Evolutionary conservation across 2,113 vertebrate genomes (phyloP), one percentile per base, ranked within the genome.

Genomic region (Phalacrocorax carbo): DNA sequence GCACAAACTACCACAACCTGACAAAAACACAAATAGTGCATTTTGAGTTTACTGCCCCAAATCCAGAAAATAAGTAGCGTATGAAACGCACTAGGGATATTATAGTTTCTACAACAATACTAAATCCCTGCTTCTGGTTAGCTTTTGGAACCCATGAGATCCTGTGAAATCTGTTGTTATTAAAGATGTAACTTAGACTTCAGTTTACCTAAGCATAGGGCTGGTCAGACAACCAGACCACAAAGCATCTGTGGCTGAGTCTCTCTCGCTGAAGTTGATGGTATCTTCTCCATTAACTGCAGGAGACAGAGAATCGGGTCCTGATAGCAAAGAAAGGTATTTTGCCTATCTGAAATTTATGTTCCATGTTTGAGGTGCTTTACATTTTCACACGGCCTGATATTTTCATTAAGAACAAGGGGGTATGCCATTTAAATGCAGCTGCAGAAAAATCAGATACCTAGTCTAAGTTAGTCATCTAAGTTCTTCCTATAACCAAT

Each of bases 251-350:
- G 20, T 46, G 49, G 14, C 14, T 57, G 44, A 34, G 23, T 38
- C 40, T 46, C 44, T 29, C 11, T 8, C 9, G 12, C 30, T 57
- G 34, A 80, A 46, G 34, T 16, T 1, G 0, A n/a, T 21, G 6
- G 14, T 22, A 65, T 16, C 68, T 65, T 83, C 83, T 17, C 5
- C 51, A 87, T 57, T 36, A 73, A 57, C 21, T 27, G 15, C 27
- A 78, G 32, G 10, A 73, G 60, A 70, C 7, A 36, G 44, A 86
- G 15, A 82, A 76, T 15, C 9, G 20, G 6, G 23, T 51, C 49
- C 64, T 20, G 13, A 69, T 10, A 57, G 15, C 34, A 54, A 8
- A 78, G 23, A 29, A 93, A 65, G 7, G 22, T 66, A 72, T 81
- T 81, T 86, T 58, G 48, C 12, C n/a, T 68, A 21, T 27, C 21